These are phyloP conservation scores for Drosophila seguyi DNA, from an alignment of 1,140 invertebrate species.

Conservation along the genomic window DNA sequence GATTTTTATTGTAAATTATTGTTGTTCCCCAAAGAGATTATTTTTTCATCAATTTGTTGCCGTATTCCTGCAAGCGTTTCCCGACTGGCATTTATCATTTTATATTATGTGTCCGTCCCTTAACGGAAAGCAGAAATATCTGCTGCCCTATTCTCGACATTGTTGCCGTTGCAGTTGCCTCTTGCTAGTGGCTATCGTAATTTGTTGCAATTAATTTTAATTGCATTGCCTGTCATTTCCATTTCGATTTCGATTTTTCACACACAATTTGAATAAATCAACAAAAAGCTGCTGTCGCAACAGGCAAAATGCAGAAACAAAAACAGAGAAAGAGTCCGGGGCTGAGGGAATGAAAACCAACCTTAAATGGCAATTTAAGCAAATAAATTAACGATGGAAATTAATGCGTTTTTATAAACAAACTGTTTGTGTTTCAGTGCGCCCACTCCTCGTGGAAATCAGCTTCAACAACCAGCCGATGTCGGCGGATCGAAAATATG, in stretches of 20 bases:
- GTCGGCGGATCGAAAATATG: slow-evolving; percentile 91
- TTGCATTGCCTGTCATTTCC: slow-evolving; percentile 73
- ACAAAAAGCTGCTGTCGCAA: slow-evolving; percentile 58
- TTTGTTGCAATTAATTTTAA: slow-evolving; percentile 82
- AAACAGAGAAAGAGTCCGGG: not conserved
- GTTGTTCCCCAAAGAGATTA: not conserved
- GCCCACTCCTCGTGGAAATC: slow-evolving; percentile 91
- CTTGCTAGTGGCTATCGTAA: slow-evolving; percentile 60
- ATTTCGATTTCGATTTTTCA: slow-evolving; percentile 81
- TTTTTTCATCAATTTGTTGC: slow-evolving; percentile 9
- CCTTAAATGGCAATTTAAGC: slow-evolving; percentile 74
- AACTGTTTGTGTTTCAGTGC: slow-evolving; percentile 87
- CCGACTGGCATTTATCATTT: slow-evolving; percentile 31
- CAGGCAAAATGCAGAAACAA: slow-evolving; percentile 24
- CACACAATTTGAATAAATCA: slow-evolving; percentile 83
- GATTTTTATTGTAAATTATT: not conserved
- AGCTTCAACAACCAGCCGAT: slow-evolving; percentile 91
- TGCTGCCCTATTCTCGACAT: slow-evolving; percentile 26
- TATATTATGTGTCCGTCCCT: slow-evolving; percentile 6
- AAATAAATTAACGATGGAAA: slow-evolving; percentile 80
- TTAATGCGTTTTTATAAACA: slow-evolving; percentile 58
- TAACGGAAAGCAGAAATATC: slow-evolving; percentile 23
- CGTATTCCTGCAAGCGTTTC: slow-evolving; percentile 8
- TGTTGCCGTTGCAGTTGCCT: slow-evolving; percentile 33
- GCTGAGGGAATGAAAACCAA: slow-evolving; percentile 14